A percentile compares a stretch with the other conserved stretches of the same genome.
These are phyloP conservation scores for Nymphalis io DNA, from an alignment of 1,140 invertebrate species.

Conservation along the genomic window DNA sequence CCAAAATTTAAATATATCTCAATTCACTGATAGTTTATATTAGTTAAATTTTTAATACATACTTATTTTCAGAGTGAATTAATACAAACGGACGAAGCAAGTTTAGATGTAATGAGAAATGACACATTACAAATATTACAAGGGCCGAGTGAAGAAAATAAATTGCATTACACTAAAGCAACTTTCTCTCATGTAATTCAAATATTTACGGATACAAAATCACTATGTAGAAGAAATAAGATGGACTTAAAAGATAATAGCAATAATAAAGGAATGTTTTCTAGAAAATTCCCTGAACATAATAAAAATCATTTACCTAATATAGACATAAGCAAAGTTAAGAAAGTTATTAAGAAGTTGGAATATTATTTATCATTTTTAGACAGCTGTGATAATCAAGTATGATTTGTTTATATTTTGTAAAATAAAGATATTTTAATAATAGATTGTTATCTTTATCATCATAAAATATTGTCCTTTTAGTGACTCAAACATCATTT, in stretches of 20 bases:
- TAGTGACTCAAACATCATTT: too few relatives aligned
- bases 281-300: slow-evolving; percentile 81
- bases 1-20: too few relatives aligned
- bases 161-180: slow-evolving; percentile 64
- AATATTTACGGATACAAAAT: slow-evolving; percentile 78
- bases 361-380: slow-evolving; percentile 87
- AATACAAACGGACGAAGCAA: slow-evolving; percentile 64
- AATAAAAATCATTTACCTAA: slow-evolving; percentile 67
- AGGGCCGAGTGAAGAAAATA: slow-evolving; percentile 63
- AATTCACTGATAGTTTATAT: too few relatives aligned
- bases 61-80: slow-evolving; percentile 59
- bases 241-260: slow-evolving; percentile 30
- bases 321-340: slow-evolving; percentile 81
- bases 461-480: neutral
- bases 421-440: neutral
- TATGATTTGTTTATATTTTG: neutral
- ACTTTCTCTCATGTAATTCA: slow-evolving; percentile 84
- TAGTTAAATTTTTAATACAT: neutral
- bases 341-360: slow-evolving; percentile 83
- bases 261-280: slow-evolving; percentile 67
- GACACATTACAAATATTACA: slow-evolving; percentile 61
- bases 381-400: slow-evolving; percentile 61
- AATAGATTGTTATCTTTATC: neutral
- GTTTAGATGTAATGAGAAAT: slow-evolving; percentile 67
- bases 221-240: slow-evolving; percentile 49